A percentile compares a stretch with the other conserved stretches of the same genome.
Conservation (phyloP, 1,140 invertebrate species). For the Caenorhabditis tropicalis region DNA sequence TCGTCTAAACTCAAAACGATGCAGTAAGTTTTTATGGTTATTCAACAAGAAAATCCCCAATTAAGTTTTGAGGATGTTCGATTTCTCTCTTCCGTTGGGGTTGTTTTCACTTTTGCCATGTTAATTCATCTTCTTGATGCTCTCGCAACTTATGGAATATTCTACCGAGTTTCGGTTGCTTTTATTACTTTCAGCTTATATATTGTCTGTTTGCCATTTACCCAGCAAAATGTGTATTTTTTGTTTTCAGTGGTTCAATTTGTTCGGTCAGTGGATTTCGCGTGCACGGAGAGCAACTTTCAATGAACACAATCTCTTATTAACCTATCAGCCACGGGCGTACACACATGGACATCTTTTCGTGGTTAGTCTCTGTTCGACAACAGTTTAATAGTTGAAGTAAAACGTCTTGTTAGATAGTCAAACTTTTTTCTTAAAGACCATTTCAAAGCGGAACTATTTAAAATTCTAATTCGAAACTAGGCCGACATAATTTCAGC, state of each 20-base stretch:
- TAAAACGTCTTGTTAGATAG: too few species aligned
- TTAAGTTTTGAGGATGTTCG: slow-evolving; percentile 27
- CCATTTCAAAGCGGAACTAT: too few species aligned
- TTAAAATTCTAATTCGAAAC: too few species aligned
- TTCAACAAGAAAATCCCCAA: too few species aligned
- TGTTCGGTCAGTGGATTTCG: slow-evolving; percentile 38
- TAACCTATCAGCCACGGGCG: slow-evolving; percentile 62
- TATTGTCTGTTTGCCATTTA: not conserved
- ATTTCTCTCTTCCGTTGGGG: not conserved
- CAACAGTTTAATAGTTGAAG: not conserved
- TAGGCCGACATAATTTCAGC: too few species aligned
- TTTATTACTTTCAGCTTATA: not conserved
- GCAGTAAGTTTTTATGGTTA: too few species aligned
- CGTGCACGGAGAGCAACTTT: slow-evolving; percentile 55
- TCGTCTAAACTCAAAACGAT: too few species aligned
- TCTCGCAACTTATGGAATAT: not conserved
- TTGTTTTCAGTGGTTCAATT: slow-evolving; percentile 14
- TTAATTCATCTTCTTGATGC: not conserved
- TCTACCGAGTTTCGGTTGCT: not conserved
- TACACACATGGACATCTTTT: slow-evolving; percentile 61
- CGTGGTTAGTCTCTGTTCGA: not conserved
- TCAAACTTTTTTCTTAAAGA: not conserved
- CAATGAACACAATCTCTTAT: slow-evolving; percentile 61
- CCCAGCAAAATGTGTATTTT: not conserved
- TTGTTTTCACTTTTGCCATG: not conserved